These are phyloP conservation scores for Calameuta idolon DNA, from an alignment of 2,888 invertebrate species.

Conservation along the genomic window DNA sequence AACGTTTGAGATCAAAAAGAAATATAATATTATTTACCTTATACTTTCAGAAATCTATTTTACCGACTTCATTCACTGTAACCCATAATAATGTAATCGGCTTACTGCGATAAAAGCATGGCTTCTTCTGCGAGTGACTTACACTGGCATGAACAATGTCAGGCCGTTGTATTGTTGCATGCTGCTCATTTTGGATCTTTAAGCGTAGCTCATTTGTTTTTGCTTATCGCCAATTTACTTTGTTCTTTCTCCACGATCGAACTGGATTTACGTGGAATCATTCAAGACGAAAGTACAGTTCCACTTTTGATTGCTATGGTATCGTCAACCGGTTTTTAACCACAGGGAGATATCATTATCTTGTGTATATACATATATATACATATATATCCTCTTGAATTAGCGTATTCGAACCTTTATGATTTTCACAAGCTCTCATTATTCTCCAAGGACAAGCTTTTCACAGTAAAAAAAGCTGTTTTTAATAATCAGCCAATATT, in stretches of 20 bases:
- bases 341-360: background rate
- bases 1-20: background rate
- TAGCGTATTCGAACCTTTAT: constrained; percentile 5
- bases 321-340: background rate
- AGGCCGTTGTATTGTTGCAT: background rate
- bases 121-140: background rate
- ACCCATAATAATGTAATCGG: background rate
- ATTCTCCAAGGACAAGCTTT: constrained; percentile 7
- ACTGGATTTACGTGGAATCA: background rate
- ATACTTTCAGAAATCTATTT: background rate
- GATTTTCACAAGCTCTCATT: background rate
- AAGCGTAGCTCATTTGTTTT: background rate
- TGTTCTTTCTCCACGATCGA: background rate
- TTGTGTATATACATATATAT: background rate
- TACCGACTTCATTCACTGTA: background rate
- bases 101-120: background rate
- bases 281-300: background rate
- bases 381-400: background rate
- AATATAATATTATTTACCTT: background rate
- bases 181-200: background rate
- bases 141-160: background rate
- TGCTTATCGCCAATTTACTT: background rate
- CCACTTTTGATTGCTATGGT: background rate
- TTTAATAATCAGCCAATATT: background rate
- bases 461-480: background rate